Conservation (phyloP, 2,797 vertebrate species). For the Petrocephalus schoutedeni region DNA sequence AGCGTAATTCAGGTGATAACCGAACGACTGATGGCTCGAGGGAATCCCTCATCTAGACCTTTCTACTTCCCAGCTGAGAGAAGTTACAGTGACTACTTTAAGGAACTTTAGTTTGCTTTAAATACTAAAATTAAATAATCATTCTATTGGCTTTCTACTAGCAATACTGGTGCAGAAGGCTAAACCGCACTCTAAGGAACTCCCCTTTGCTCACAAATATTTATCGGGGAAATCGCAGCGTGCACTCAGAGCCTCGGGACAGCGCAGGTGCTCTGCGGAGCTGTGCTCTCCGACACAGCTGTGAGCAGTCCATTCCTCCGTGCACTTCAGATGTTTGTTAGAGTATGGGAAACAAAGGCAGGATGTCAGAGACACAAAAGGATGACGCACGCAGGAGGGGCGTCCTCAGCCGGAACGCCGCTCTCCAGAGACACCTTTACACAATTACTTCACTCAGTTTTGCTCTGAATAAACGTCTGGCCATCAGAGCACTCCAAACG, state of each 20-base stretch:
- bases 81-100: background rate
- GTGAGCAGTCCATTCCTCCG: no score
- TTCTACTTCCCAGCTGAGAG: background rate
- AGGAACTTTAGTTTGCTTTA: background rate
- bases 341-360: background rate
- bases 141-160: background rate
- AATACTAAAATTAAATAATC: background rate
- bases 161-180: background rate
- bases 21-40: background rate
- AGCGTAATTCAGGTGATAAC: background rate
- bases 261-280: background rate
- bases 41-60: background rate
- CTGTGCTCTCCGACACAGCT: background rate
- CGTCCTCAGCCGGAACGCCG: background rate
- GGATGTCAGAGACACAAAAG: conserved; percentile 10
- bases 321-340: background rate
- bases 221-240: background rate
- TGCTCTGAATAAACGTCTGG: conserved; percentile 1
- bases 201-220: background rate
- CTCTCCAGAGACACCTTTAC: background rate
- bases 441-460: background rate
- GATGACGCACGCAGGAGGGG: background rate
- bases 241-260: background rate
- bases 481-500: background rate
- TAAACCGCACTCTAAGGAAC: background rate